phyloP scores from a whole-genome alignment of 2,797 vertebrate species.

The Pangasius sanitwongsei region DNA sequence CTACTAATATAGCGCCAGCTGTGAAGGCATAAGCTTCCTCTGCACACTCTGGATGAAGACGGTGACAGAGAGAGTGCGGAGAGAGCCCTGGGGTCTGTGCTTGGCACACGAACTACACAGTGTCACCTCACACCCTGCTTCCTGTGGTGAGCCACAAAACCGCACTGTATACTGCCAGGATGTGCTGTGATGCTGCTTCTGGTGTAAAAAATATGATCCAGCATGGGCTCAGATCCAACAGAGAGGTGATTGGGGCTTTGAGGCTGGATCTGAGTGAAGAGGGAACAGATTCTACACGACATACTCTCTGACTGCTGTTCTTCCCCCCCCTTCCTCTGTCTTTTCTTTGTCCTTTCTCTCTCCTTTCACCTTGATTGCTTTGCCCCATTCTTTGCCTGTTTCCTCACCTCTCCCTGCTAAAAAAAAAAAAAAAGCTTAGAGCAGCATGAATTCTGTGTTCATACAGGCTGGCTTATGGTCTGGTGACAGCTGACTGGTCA shows the following conservation, averaged over 20 bases:
- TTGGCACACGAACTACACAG: conserved; percentile 41
- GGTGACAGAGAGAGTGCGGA: not conserved
- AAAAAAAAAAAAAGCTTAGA: conserved; percentile 4
- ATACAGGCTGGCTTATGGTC: not conserved
- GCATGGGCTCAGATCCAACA: conserved; percentile 32
- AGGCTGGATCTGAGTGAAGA: conserved; percentile 35
- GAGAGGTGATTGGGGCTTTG: conserved; percentile 37
- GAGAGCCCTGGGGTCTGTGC: conserved; percentile 24
- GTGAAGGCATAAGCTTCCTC: not conserved
- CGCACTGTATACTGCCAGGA: conserved; percentile 36
- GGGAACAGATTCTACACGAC: conserved; percentile 51
- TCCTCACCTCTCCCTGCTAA: conserved; percentile 11
- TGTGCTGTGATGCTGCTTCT: conserved; percentile 16
- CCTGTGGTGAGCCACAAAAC: conserved; percentile 52
- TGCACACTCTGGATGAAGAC: conserved; percentile 5
- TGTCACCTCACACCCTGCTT: conserved; percentile 39
- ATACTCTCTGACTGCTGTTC: conserved; percentile 34
- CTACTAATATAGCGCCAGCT: conserved; percentile 12
- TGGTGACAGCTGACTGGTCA: not conserved
- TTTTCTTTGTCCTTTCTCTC: not conserved
- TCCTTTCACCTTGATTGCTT: conserved; percentile 26
- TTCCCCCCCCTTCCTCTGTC: not conserved
- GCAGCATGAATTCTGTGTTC: not conserved
- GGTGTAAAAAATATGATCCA: conserved; percentile 36
- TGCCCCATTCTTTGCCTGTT: conserved; percentile 21